Evolutionary conservation across 1,140 invertebrate species (phyloP).

Genomic region (Metaphire vulgaris): DNA sequence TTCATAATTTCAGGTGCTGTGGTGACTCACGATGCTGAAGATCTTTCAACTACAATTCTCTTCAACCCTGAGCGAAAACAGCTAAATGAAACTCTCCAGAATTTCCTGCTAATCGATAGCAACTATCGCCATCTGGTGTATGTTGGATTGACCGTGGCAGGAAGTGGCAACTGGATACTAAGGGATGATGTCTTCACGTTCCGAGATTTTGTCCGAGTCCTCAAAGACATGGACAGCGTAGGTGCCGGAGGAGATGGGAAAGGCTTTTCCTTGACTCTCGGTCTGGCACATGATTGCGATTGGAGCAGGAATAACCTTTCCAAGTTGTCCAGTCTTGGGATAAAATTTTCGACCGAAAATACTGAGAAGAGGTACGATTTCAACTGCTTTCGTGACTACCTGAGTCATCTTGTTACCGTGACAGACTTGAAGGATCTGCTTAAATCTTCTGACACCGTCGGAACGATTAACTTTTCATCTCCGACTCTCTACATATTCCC

Average conservation of each 20-base stretch:
- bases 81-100: background rate
- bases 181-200: background rate
- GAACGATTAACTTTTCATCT: slow-evolving; percentile 84
- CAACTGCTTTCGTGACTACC: background rate
- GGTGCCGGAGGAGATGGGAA: background rate
- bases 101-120: background rate
- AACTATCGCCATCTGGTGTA: background rate
- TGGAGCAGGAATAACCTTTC: background rate
- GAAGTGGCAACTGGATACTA: background rate
- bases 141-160: background rate
- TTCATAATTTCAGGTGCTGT: background rate
- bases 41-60: background rate
- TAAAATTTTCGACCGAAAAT: background rate
- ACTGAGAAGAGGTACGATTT: background rate
- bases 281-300: background rate
- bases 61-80: background rate
- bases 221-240: background rate
- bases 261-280: background rate
- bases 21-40: background rate
- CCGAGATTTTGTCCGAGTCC: background rate
- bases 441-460: slow-evolving; percentile 82
- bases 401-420: background rate
- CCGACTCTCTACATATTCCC: slow-evolving; percentile 91
- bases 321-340: background rate
- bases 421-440: slow-evolving; percentile 65